phyloP scores from a whole-genome alignment of 2,113 vertebrate genomes.

The Campylomormyrus tamandua region DNA sequence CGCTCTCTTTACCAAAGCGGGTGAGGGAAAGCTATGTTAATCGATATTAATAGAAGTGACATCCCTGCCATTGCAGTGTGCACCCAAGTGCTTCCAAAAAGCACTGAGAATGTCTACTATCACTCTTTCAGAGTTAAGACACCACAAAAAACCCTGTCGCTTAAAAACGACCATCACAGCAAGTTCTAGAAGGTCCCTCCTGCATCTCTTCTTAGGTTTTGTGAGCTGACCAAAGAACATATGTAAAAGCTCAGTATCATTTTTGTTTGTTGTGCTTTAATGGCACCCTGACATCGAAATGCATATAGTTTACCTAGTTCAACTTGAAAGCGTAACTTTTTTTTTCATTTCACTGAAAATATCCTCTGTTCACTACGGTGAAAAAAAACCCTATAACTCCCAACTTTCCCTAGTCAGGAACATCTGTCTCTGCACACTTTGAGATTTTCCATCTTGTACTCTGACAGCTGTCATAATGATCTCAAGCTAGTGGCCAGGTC shows the following conservation, averaged over 20 bases:
- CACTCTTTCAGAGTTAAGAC: background rate
- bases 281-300: background rate
- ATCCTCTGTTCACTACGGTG: background rate
- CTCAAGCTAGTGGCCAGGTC: background rate
- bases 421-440: background rate
- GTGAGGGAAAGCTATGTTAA: background rate
- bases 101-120: background rate
- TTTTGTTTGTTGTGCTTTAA: background rate
- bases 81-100: background rate
- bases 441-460: background rate
- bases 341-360: background rate
- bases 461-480: background rate
- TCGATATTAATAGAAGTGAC: background rate
- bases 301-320: background rate
- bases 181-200: background rate
- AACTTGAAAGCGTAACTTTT: background rate
- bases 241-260: background rate
- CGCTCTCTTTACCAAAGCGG: background rate
- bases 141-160: background rate
- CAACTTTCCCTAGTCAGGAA: background rate
- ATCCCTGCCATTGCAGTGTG: background rate
- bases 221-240: background rate
- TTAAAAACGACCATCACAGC: background rate
- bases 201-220: background rate
- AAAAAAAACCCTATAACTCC: background rate